Conservation (phyloP, 2,797 vertebrate genomes). For the Choloepus didactylus region DNA sequence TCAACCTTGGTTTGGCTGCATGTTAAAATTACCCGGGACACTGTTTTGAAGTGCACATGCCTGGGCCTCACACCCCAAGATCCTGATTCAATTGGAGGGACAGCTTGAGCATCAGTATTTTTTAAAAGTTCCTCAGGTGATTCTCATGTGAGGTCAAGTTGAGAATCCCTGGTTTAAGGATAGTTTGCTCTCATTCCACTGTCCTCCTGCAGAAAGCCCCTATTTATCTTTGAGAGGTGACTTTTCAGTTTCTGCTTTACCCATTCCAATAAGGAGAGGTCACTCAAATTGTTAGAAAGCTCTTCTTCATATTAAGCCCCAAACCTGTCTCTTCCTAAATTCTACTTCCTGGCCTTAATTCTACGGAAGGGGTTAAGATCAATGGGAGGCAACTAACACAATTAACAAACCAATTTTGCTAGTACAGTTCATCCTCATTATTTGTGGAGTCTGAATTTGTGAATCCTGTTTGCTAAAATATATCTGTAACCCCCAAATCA, state of each 20-base stretch:
- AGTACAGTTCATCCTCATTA: no score
- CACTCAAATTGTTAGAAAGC: neutral
- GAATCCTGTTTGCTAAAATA: no score
- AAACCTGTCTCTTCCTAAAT: neutral
- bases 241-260: neutral
- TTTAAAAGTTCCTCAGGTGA: neutral
- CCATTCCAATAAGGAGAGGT: neutral
- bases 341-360: neutral
- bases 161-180: neutral
- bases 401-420: neutral
- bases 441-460: no score
- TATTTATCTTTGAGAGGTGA: neutral
- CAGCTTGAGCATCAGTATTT: neutral
- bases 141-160: neutral
- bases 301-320: neutral
- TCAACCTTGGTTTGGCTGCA: neutral
- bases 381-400: neutral
- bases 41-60: neutral
- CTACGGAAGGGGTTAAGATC: conserved; percentile 5
- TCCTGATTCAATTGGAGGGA: neutral
- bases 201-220: neutral
- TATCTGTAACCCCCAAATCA: no score
- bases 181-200: neutral
- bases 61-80: neutral
- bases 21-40: neutral